A percentile compares a stretch with the other conserved stretches of the same genome.
phyloP scores from a whole-genome alignment of 1,140 invertebrate species.

The Pseudomyrmex cubaensis region DNA sequence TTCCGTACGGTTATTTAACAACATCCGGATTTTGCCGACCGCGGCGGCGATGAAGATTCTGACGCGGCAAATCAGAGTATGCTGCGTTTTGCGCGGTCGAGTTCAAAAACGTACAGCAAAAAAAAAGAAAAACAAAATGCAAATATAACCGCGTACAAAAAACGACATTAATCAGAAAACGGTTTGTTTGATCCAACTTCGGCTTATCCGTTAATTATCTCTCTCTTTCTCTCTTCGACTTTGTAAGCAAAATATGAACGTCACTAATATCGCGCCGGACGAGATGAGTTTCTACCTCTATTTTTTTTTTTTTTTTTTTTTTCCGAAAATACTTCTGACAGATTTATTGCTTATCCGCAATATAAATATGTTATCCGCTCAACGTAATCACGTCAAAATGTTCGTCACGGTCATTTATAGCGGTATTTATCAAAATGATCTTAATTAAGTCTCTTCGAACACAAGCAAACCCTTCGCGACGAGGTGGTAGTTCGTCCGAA shows the following conservation, averaged over 20 bases:
- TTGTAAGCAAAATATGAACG: slow-evolving; percentile 9
- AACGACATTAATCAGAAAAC: slow-evolving; percentile 28
- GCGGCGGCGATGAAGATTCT: not conserved
- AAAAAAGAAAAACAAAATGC: not conserved
- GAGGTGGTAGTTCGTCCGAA: too few relatives aligned
- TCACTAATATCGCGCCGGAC: not conserved
- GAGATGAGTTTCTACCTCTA: not conserved
- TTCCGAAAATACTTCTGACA: not conserved
- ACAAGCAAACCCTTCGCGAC: too few relatives aligned
- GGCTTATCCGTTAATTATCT: not conserved
- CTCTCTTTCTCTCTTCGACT: not conserved
- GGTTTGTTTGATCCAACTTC: slow-evolving; percentile 18
- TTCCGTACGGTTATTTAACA: not conserved
- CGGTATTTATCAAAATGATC: not conserved
- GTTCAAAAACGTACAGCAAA: not conserved
- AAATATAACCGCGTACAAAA: not conserved
- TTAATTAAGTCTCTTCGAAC: not conserved
- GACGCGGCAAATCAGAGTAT: not conserved
- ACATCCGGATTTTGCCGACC: not conserved
- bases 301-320: slow-evolving; percentile 4
- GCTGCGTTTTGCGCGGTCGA: too few relatives aligned
- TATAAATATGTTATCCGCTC: not conserved
- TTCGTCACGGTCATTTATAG: too few relatives aligned
- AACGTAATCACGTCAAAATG: too few relatives aligned
- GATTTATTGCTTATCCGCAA: slow-evolving; percentile 6